These are phyloP conservation scores for Coptotermes formosanus DNA, from an alignment of 1,140 invertebrate genomes.

Conservation along the genomic window DNA sequence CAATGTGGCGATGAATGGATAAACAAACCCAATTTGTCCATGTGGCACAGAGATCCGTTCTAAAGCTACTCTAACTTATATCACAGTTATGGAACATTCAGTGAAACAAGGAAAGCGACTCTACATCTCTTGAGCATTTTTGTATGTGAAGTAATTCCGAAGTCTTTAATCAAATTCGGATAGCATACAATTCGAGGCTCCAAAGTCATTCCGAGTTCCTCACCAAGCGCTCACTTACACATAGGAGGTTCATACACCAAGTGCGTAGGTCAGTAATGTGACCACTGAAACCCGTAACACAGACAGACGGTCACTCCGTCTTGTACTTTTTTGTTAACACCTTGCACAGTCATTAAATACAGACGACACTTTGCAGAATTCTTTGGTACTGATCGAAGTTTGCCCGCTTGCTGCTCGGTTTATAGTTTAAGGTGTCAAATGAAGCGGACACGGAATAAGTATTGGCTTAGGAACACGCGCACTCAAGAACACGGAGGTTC, in stretches of 20 bases:
- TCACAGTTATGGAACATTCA: background rate
- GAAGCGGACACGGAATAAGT: background rate
- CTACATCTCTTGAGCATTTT: background rate
- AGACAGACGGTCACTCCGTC: background rate
- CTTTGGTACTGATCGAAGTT: background rate
- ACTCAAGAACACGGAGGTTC: slow-evolving; percentile 70
- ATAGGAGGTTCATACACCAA: background rate
- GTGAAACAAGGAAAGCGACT: background rate
- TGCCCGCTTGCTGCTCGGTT: background rate
- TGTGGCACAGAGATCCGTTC: background rate
- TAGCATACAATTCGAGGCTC: background rate
- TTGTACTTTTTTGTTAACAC: background rate
- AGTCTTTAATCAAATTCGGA: too few relatives aligned
- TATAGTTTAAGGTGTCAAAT: background rate
- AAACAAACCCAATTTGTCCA: background rate
- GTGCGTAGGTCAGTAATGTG: background rate
- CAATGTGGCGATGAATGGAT: background rate
- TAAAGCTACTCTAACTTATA: background rate
- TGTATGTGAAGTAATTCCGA: too few relatives aligned
- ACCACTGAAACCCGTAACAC: background rate
- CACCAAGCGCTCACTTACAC: background rate
- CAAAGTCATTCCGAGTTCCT: background rate
- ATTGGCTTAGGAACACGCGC: slow-evolving; percentile 64
- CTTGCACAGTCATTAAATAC: background rate
- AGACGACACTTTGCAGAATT: background rate